Conservation (phyloP, 1,140 invertebrate genomes). For the Drosophila bifasciata region DNA sequence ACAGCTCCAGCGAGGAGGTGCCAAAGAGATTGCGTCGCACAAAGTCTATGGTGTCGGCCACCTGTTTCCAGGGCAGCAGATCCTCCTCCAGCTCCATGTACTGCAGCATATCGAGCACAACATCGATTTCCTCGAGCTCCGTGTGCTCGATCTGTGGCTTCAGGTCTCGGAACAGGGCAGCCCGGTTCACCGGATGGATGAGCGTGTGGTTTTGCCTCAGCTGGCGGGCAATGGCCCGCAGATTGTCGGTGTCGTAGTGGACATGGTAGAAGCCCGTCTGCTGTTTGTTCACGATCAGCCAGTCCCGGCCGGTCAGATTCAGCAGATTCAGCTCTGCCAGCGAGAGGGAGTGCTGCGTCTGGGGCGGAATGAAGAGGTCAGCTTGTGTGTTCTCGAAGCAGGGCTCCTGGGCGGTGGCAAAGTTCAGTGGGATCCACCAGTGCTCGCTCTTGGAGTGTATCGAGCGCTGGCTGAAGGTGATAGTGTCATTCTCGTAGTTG, state of each 20-base stretch:
- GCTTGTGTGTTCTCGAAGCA: conserved; percentile 84
- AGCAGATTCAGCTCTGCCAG: conserved; percentile 58
- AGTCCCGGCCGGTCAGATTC: conserved; percentile 81
- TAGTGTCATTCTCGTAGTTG: conserved; percentile 82
- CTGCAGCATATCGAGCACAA: conserved; percentile 84
- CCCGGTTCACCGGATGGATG: conserved; percentile 87
- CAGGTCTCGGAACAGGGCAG: conserved; percentile 86
- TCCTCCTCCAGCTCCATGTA: conserved; percentile 86
- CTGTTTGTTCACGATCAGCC: conserved; percentile 87
- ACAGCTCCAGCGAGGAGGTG: conserved; percentile 83
- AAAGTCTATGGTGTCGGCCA: conserved; percentile 43
- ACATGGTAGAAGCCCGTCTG: conserved; percentile 88
- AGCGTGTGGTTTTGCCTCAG: conserved; percentile 80
- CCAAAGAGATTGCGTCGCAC: conserved; percentile 53
- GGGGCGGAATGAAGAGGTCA: conserved; percentile 72
- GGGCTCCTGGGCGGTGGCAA: conserved; percentile 81
- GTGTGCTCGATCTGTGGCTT: conserved; percentile 80
- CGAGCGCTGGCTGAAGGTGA: conserved; percentile 83
- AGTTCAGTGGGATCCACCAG: conserved; percentile 87
- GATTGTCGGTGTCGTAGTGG: conserved; percentile 86
- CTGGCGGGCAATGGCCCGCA: conserved; percentile 85
- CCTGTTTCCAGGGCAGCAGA: conserved; percentile 86
- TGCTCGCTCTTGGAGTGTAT: conserved; percentile 65
- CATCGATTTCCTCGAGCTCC: conserved; percentile 70
- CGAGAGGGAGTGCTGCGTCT: conserved; percentile 46